Percentiles rank a stretch among this genome's conserved stretches.
These are phyloP conservation scores for Hanleya hanleyi DNA, from an alignment of 2,888 invertebrate species.

Conservation along the genomic window DNA sequence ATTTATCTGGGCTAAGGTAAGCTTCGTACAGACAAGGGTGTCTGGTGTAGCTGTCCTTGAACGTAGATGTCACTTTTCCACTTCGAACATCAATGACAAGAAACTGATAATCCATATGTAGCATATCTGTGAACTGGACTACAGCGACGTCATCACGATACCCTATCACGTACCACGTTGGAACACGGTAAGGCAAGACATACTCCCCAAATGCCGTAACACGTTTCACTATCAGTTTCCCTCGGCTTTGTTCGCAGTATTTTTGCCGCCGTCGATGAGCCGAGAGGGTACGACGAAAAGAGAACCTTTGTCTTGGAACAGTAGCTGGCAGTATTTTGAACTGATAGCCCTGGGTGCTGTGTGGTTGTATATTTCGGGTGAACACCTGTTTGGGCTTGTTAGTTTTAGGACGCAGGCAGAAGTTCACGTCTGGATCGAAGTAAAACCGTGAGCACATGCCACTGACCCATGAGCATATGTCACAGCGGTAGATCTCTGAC, in stretches of 20 bases:
- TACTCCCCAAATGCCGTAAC: constrained; percentile 1
- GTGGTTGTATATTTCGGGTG: constrained; percentile 1
- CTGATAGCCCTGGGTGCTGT: constrained; percentile 4
- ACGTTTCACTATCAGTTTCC: neutral
- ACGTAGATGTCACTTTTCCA: constrained; percentile 16
- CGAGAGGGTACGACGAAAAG: neutral
- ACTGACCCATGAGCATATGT: constrained; percentile 4
- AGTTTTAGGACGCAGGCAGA: neutral
- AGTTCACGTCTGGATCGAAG: constrained; percentile 6
- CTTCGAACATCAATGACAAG: constrained; percentile 23
- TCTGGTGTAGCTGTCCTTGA: constrained; percentile 25
- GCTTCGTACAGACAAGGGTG: constrained; percentile 33
- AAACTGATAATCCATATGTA: constrained; percentile 23
- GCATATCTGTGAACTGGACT: constrained; percentile 28
- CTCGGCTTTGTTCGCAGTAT: neutral
- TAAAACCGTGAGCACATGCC: neutral
- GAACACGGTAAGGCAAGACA: constrained; percentile 23
- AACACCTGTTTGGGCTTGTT: neutral
- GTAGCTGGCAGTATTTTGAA: neutral
- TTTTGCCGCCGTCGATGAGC: neutral
- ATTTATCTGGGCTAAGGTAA: constrained; percentile 30
- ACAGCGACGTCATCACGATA: constrained; percentile 23
- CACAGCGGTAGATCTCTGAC: constrained; percentile 1
- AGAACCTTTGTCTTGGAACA: neutral
- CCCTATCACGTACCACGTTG: constrained; percentile 26